Base-by-base conservation (phyloP, 2,797 vertebrate genomes). In the Oreonectes daqikongensis region DNA sequence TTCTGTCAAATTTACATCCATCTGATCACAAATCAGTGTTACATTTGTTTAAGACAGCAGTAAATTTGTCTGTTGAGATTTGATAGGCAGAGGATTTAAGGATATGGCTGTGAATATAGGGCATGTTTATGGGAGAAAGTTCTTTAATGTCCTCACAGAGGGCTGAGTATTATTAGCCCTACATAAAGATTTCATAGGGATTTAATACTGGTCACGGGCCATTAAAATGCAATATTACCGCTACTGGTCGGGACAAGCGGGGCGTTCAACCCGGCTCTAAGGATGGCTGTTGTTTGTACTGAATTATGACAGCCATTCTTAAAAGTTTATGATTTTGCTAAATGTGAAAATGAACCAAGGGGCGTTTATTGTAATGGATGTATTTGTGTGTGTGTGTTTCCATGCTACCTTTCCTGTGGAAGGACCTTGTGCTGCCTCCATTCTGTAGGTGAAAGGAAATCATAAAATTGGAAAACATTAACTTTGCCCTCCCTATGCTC, bases 371-470 rank as follows among this genome's bases (percentile, higher is more conserved):
- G 78, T 53, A 73, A 38, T 80, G 28, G 24, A 50, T 82, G 60
- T 53, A 38, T 67, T 52, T 77, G 74, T 28, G 73, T 70, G 68
- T 74, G 65, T 46, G 35, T 75, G 69, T 63, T 35, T 46, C 46
- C 74, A 81, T 67, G 7, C 77, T 52, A 69, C 78, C 57, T 86
- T 82, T 81, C 66, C 74, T 69, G 65, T 69, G 64, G 65, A 60
- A 86, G 84, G 75, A 79, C 82, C 71, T 5, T 80, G 72, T 82
- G 82, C n/a, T 59, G 84, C 84, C 90, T 91, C 89, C 87, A 87
- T 88, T 88, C 86, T 90, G 78, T 85, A 84, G 87, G 86, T 85
- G 86, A 90, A 85, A 65, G 88, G 89, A 92, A 90, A 89, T 90
- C 82, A 77, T 92, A 84, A 92, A 93, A 92, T 77, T 52, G 50